Conservation (phyloP, 2,888 invertebrate species). For the Calliopum simillimum region DNA sequence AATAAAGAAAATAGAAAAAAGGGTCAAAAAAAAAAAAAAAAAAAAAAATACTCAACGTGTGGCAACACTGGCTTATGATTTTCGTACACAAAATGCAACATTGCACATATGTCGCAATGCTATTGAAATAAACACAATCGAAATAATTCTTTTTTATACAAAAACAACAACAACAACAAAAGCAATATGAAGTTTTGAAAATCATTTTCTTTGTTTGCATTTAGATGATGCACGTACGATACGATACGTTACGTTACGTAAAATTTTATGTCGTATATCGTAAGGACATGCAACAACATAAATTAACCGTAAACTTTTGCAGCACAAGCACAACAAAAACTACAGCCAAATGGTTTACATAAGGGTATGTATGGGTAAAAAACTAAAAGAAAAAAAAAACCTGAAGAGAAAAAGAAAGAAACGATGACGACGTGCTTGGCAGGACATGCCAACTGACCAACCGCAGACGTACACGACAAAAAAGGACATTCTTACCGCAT, state of each 20-base stretch:
- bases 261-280: conserved; percentile 3
- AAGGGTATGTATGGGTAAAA: background rate
- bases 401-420: background rate
- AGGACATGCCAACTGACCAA: background rate
- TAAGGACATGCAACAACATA: conserved; percentile 35
- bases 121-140: conserved; percentile 33
- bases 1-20: conserved; percentile 1
- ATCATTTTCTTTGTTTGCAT: conserved; percentile 32
- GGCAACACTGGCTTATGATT: background rate
- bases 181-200: conserved; percentile 5
- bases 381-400: background rate
- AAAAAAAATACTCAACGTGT: background rate
- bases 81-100: background rate
- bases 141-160: conserved; percentile 23
- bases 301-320: conserved; percentile 32
- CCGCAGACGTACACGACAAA: too few species aligned
- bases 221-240: conserved; percentile 31
- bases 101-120: conserved; percentile 29
- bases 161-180: conserved; percentile 8
- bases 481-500: too few species aligned
- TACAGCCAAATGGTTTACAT: background rate
- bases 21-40: background rate
- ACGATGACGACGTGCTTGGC: background rate
- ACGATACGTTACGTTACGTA: background rate
- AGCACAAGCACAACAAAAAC: conserved; percentile 13